phyloP scores from a whole-genome alignment of 2,113 vertebrate genomes.

The Pelusios castaneus region DNA sequence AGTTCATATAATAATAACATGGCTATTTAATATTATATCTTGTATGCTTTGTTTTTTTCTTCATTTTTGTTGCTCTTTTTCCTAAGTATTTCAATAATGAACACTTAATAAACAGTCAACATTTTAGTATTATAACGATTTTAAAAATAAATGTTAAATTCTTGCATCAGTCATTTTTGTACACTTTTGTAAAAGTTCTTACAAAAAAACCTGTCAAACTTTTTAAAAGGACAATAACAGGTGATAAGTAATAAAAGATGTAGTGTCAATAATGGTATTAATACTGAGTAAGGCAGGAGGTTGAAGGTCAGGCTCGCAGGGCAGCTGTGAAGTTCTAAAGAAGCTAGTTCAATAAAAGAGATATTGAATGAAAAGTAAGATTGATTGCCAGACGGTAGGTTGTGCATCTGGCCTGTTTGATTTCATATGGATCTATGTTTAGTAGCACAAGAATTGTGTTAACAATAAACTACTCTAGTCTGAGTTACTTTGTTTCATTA shows the following conservation, averaged over 20 bases:
- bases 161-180: not conserved
- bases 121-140: not conserved
- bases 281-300: slow-evolving; percentile 30
- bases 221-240: slow-evolving; percentile 18
- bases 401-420: slow-evolving; percentile 70
- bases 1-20: not conserved
- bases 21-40: rapidly evolving
- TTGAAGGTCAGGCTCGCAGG: slow-evolving; percentile 49
- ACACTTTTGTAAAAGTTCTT: not conserved
- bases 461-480: not conserved
- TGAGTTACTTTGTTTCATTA: not conserved
- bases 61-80: not conserved
- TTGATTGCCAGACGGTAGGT: slow-evolving; percentile 66
- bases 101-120: not conserved
- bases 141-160: not conserved
- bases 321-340: slow-evolving; percentile 68
- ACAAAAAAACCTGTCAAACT: not conserved
- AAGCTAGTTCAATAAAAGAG: slow-evolving; percentile 56
- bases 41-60: not conserved
- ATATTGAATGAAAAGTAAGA: slow-evolving; percentile 61
- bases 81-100: not conserved
- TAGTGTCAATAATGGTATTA: slow-evolving; percentile 52
- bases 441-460: not conserved
- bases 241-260: slow-evolving; percentile 42
- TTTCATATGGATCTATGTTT: slow-evolving; percentile 64